Base-by-base conservation (phyloP, 2,888 invertebrate genomes). In the Anthrax anthrax region DNA sequence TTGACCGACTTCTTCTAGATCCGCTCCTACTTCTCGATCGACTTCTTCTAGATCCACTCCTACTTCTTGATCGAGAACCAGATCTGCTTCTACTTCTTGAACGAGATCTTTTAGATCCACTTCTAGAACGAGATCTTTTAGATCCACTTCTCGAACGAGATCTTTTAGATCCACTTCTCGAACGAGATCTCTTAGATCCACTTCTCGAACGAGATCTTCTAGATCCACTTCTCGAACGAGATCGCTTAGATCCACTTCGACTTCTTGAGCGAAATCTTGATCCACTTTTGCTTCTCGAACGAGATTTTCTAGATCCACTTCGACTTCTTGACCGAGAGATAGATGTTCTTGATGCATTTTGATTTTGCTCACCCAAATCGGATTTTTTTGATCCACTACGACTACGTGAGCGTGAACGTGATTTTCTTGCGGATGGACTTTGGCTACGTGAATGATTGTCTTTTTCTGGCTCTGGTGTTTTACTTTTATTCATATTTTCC, bases 81-180 rank as follows among this genome's bases (percentile, higher is more conserved):
- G 60, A 62, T 8, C 60, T 48, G 49, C 53, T 51, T 18, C 65
- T 60, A 2, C 67, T 65, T 4, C 56, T 50, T 14, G 47, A 42
- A 1, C 56, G 57, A 6, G 36, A 16, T 13, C 27, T 27, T 36
- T 37, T 29, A 12, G 40, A 41, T 1, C 34, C 38, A 41, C 29
- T 32, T 5, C 46, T 32, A 18, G 37, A 37, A 29, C 18, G 32
- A 13, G 17, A n/a, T n/a, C n/a, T n/a, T n/a, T n/a, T n/a, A n/a
- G 23, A 14, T 47, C 45, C 50, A 47, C 57, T 57, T 39, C 47
- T 55, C 9, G 39, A 46, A 4, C 58, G 59, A 19, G 54, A 46
- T 9, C 29, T 3, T n/a, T n/a, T n/a, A n/a, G n/a, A n/a, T 9
- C 56, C 50, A 2, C 56, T 56, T 18, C 50, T 50, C 1, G 41